Evolutionary conservation across 2,888 invertebrate species (phyloP).

Genomic region (Caenorhabditis sp.): DNA sequence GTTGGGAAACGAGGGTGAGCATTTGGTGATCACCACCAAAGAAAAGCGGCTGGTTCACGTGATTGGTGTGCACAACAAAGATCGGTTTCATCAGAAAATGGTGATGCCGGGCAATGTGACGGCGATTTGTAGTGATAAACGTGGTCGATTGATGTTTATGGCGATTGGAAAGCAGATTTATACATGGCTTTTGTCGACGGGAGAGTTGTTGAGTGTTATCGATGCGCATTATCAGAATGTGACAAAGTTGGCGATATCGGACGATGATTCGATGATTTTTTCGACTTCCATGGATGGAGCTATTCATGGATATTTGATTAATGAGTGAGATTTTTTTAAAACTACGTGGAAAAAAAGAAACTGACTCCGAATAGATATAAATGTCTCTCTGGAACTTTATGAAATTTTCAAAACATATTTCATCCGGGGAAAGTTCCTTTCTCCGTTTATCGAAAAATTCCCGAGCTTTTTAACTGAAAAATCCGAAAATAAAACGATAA

Average conservation of each 20-base stretch:
- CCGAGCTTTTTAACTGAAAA: too few relatives aligned
- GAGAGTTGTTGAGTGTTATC: constrained; percentile 53
- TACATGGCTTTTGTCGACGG: constrained; percentile 56
- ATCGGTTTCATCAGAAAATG: constrained; percentile 51
- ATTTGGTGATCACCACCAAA: constrained; percentile 48
- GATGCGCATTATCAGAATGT: constrained; percentile 63
- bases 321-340: constrained; percentile 52
- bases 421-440: too few relatives aligned
- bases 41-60: constrained; percentile 56
- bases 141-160: constrained; percentile 56
- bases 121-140: constrained; percentile 37
- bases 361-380: too few relatives aligned
- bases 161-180: constrained; percentile 57
- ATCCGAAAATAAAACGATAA: too few relatives aligned
- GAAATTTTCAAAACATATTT: background rate
- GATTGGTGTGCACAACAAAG: constrained; percentile 50
- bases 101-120: constrained; percentile 49
- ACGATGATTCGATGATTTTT: constrained; percentile 55
- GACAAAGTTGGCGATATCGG: constrained; percentile 45
- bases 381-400: background rate
- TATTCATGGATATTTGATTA: constrained; percentile 54
- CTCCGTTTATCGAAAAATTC: too few relatives aligned
- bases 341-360: too few relatives aligned
- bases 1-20: constrained; percentile 53
- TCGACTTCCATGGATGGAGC: constrained; percentile 57